Conservation (phyloP, 2,888 invertebrate species). For the Dyspetes luteomarginatus region DNA sequence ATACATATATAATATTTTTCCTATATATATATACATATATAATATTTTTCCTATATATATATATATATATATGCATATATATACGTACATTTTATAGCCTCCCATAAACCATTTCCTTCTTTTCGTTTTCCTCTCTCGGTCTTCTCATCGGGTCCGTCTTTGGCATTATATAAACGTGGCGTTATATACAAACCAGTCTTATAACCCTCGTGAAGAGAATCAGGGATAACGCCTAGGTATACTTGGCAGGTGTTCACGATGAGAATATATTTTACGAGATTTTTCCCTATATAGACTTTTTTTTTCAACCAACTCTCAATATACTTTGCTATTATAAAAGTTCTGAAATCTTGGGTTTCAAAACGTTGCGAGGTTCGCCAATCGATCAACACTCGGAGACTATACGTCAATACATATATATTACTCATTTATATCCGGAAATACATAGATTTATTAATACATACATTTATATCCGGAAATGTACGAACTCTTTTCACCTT, state of each 20-base stretch:
- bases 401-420: neutral
- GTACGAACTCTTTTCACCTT: slow-evolving; percentile 44
- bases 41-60: slow-evolving; percentile 23
- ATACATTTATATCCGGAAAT: slow-evolving; percentile 54
- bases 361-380: slow-evolving; percentile 5
- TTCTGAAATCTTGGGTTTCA: slow-evolving; percentile 13
- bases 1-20: too few relatives aligned
- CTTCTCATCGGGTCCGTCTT: slow-evolving; percentile 41
- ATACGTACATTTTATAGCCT: slow-evolving; percentile 63
- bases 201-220: slow-evolving; percentile 17
- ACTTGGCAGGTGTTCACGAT: slow-evolving; percentile 62
- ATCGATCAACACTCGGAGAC: slow-evolving; percentile 49
- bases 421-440: slow-evolving; percentile 55
- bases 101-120: slow-evolving; percentile 69
- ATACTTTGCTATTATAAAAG: slow-evolving; percentile 11
- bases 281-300: neutral
- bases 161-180: slow-evolving; percentile 56
- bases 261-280: slow-evolving; percentile 34
- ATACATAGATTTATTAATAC: slow-evolving; percentile 35
- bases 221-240: slow-evolving; percentile 50
- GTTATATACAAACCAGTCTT: slow-evolving; percentile 14
- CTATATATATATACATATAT: neutral
- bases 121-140: slow-evolving; percentile 47
- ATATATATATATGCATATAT: slow-evolving; percentile 33
- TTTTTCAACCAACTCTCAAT: neutral